Conservation (phyloP, 2,113 vertebrate genomes). For the Sylvietta virens region DNA sequence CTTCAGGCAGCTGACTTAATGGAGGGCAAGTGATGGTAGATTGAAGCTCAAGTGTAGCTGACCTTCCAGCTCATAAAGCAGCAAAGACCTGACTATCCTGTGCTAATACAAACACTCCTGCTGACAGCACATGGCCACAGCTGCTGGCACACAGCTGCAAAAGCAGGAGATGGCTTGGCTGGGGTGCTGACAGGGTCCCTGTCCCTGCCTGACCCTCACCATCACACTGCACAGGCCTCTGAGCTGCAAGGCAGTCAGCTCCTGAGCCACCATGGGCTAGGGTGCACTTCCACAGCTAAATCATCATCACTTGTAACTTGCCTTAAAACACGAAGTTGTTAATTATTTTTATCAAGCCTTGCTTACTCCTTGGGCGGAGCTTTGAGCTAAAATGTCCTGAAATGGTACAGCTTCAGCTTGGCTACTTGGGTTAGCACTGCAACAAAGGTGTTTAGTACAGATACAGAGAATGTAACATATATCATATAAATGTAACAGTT, state of each 20-base stretch:
- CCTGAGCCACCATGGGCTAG: not conserved
- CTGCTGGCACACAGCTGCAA: not conserved
- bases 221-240: not conserved
- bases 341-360: not conserved
- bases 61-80: conserved; percentile 55
- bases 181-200: not conserved
- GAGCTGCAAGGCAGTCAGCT: not conserved
- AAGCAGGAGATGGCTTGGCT: not conserved
- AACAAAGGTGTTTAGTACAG: not conserved
- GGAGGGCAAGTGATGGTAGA: conserved; percentile 41
- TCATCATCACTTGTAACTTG: not conserved
- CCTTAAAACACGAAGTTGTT: not conserved
- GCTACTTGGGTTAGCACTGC: not conserved
- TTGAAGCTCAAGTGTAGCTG: conserved; percentile 56
- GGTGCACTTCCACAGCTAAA: not conserved
- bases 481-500: not conserved
- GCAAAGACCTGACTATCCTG: not conserved
- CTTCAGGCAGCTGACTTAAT: conserved; percentile 48
- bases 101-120: not conserved
- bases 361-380: not conserved
- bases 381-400: not conserved
- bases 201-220: not conserved
- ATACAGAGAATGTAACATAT: not conserved
- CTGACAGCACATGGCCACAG: not conserved
- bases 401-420: not conserved